A percentile compares a stretch with the other conserved stretches of the same genome.
Evolutionary conservation across 2,888 invertebrate species (phyloP).

Genomic region (Odontocolon sp.): DNA sequence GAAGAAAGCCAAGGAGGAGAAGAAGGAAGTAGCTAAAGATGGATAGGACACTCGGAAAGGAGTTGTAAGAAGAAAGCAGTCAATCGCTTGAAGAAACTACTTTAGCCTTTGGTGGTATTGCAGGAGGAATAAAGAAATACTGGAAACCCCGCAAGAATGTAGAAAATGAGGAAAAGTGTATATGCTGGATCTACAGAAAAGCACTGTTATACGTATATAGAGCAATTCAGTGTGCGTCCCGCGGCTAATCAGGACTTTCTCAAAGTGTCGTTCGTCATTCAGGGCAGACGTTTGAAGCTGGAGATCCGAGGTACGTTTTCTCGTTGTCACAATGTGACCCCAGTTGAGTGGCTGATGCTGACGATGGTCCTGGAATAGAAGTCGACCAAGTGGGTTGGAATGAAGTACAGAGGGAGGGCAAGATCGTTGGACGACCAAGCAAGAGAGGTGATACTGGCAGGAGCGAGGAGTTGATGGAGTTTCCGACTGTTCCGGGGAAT

Average conservation of each 20-base stretch:
- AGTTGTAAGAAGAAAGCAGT: constrained; percentile 33
- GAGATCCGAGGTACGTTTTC: constrained; percentile 29
- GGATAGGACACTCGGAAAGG: background rate
- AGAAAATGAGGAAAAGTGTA: background rate
- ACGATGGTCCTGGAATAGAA: constrained; percentile 13
- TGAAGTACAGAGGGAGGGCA: constrained; percentile 14
- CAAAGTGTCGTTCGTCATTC: constrained; percentile 60
- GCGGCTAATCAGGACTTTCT: constrained; percentile 61
- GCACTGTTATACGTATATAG: background rate
- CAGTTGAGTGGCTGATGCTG: constrained; percentile 10
- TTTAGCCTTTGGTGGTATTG: background rate
- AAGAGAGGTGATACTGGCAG: constrained; percentile 47
- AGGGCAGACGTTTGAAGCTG: constrained; percentile 36
- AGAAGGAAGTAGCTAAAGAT: constrained; percentile 4
- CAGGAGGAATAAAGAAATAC: background rate
- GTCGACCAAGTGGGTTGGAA: background rate
- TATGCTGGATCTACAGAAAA: background rate
- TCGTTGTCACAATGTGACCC: constrained; percentile 30
- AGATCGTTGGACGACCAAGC: background rate
- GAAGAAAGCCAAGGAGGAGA: background rate
- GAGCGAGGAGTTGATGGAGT: constrained; percentile 59
- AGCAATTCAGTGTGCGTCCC: constrained; percentile 30
- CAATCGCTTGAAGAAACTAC: constrained; percentile 5
- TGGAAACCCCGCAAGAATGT: background rate
- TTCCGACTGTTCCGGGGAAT: constrained; percentile 50